Evolutionary conservation across 23 tunicate species (phyloP).

Genomic region (Styela plicata): DNA sequence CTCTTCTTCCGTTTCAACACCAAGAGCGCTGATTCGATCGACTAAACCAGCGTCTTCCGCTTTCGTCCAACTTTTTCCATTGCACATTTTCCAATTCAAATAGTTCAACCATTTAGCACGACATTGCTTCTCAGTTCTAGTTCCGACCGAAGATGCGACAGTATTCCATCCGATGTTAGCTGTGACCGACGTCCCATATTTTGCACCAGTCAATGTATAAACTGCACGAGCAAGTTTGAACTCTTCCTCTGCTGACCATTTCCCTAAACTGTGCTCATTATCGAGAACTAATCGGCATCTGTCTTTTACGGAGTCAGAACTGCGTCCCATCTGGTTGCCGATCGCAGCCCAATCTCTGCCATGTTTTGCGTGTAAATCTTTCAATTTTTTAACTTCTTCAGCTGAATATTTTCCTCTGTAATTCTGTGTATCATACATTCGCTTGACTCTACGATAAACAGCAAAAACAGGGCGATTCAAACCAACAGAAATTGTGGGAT

Average conservation of each 20-base stretch:
- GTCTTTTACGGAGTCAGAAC: constrained; percentile 94
- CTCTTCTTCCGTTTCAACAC: constrained; percentile 59
- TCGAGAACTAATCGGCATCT: constrained; percentile 59
- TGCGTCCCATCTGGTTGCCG: constrained; percentile 72
- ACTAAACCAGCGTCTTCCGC: constrained; percentile 57
- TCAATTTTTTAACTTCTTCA: constrained; percentile 69
- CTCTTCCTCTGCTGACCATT: constrained; percentile 75
- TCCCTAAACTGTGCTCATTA: constrained; percentile 35
- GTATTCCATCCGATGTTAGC: constrained; percentile 55
- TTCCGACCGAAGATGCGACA: constrained; percentile 59
- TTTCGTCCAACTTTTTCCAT: constrained; percentile 80
- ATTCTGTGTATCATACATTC: constrained; percentile 75
- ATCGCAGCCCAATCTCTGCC: constrained; percentile 76
- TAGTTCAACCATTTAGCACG: constrained; percentile 91
- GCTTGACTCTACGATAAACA: constrained; percentile 80
- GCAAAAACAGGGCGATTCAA: constrained; percentile 85
- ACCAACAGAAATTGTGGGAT: constrained; percentile 68
- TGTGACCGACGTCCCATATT: constrained; percentile 53
- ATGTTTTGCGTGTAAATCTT: constrained; percentile 44
- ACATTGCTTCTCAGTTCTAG: constrained; percentile 84
- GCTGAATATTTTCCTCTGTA: constrained; percentile 86
- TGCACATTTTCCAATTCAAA: constrained; percentile 73
- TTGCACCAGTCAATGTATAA: constrained; percentile 32
- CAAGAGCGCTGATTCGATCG: constrained; percentile 39
- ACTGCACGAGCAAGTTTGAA: constrained; percentile 55